Evolutionary conservation across 2,113 vertebrate species (phyloP).

Genomic region (Urocolius indicus): DNA sequence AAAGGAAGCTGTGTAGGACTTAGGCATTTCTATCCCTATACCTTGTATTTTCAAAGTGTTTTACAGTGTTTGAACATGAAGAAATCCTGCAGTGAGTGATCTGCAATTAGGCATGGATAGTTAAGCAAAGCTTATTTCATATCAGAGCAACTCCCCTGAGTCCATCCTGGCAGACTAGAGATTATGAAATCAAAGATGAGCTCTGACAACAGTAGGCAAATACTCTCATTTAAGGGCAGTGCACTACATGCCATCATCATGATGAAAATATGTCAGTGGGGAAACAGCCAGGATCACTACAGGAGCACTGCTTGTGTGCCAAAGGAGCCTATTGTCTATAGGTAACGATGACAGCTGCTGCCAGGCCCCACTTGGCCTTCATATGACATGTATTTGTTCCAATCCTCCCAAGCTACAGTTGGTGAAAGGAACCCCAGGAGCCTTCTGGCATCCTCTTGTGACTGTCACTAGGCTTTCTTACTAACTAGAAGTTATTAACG

Average conservation of each 20-base stretch:
- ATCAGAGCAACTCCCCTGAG: not conserved
- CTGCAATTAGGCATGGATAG: not conserved
- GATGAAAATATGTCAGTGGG: fast-evolving
- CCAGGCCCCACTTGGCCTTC: fast-evolving
- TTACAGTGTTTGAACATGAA: not conserved
- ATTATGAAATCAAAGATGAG: fast-evolving
- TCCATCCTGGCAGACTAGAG: not conserved
- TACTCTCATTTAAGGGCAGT: not conserved
- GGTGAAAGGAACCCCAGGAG: not conserved
- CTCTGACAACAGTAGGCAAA: fast-evolving
- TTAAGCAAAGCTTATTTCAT: slow-evolving; percentile 15
- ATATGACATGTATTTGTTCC: fast-evolving
- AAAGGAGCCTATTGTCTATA: not conserved
- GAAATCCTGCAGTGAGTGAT: not conserved
- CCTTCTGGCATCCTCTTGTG: not conserved
- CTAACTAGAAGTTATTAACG: not conserved
- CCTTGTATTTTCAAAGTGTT: not conserved
- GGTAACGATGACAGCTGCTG: not conserved
- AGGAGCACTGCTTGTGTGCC: fast-evolving
- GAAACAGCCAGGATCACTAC: not conserved
- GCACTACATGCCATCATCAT: fast-evolving
- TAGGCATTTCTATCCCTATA: fast-evolving
- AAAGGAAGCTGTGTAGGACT: not conserved
- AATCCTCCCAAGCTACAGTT: not conserved
- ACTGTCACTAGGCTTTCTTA: not conserved